Evolutionary conservation across 2,888 invertebrate genomes (phyloP).

Genomic region (Hirtodrosophila cameraria): DNA sequence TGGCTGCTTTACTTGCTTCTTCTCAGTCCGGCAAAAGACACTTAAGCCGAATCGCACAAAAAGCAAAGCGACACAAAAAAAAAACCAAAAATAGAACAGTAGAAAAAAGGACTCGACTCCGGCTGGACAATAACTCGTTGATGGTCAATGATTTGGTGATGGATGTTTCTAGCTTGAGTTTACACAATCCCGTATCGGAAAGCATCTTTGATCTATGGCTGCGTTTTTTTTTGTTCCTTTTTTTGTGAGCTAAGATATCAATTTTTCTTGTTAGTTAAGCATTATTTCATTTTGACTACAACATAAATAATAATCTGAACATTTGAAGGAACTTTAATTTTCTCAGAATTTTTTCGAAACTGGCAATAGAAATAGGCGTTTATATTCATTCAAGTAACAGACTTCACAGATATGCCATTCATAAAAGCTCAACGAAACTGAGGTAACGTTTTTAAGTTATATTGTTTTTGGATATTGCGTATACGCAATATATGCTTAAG

Average conservation of each 20-base stretch:
- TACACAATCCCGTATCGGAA: not conserved
- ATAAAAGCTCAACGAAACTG: too few relatives aligned
- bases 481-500: too few relatives aligned
- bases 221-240: not conserved
- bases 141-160: conserved; percentile 59
- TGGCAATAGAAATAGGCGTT: too few relatives aligned
- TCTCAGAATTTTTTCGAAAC: too few relatives aligned
- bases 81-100: not conserved
- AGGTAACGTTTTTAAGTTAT: too few relatives aligned
- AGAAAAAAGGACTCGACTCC: conserved; percentile 21
- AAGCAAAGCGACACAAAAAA: not conserved
- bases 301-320: too few relatives aligned
- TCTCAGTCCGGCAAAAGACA: conserved; percentile 48
- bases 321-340: too few relatives aligned
- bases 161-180: conserved; percentile 31
- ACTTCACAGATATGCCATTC: too few relatives aligned
- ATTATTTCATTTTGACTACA: too few relatives aligned
- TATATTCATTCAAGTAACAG: too few relatives aligned
- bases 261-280: not conserved
- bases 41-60: conserved; percentile 54
- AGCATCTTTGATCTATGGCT: conserved; percentile 18
- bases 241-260: not conserved
- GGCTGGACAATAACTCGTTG: conserved; percentile 62
- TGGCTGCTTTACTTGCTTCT: conserved; percentile 35
- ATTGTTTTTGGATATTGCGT: too few relatives aligned